phyloP scores from a whole-genome alignment of 2,113 vertebrate species.

The Plestiodon gilberti region DNA sequence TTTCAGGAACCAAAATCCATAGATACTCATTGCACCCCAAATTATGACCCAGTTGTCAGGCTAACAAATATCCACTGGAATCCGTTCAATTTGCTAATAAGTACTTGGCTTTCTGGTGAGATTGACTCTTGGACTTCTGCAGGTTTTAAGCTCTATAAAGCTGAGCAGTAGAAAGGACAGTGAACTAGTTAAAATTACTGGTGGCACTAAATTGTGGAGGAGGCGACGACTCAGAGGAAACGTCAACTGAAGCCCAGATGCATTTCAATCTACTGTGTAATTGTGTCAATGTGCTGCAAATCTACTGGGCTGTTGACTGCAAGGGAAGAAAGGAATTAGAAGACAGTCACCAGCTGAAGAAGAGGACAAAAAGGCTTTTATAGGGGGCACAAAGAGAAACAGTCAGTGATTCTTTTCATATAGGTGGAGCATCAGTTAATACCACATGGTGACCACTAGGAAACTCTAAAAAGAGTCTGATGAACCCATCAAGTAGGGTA shows the following conservation, averaged over 20 bases:
- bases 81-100: not conserved
- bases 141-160: slow-evolving; percentile 8
- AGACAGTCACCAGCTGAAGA: not conserved
- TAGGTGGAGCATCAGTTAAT: not conserved
- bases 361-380: not conserved
- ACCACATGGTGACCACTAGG: not conserved
- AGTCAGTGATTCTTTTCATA: not conserved
- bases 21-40: not conserved
- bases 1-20: not conserved
- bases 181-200: not conserved
- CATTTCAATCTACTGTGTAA: not conserved
- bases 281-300: not conserved
- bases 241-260: not conserved
- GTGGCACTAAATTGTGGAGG: not conserved
- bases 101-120: not conserved
- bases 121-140: slow-evolving; percentile 4
- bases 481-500: not conserved
- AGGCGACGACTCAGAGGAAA: not conserved
- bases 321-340: not conserved
- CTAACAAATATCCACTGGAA: not conserved
- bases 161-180: not conserved
- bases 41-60: not conserved
- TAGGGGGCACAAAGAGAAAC: not conserved
- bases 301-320: not conserved
- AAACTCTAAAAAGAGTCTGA: not conserved